phyloP scores from a whole-genome alignment of 1,140 invertebrate genomes.

The Aphaenogaster floridana region DNA sequence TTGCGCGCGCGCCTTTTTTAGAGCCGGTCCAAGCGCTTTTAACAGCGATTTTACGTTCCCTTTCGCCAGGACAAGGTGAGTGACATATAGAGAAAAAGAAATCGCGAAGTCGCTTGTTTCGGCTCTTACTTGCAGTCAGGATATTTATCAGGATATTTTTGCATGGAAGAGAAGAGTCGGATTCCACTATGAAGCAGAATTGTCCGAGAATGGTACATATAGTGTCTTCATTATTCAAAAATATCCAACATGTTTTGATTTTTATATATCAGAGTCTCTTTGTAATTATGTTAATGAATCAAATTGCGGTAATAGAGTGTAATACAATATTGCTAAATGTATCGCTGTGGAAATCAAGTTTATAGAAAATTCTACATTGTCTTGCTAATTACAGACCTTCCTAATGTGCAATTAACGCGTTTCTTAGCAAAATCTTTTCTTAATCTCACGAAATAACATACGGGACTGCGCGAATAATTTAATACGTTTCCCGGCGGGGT shows the following conservation, averaged over 20 bases:
- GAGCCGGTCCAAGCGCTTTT: slow-evolving; percentile 31
- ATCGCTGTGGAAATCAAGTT: slow-evolving; percentile 3
- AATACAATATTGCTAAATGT: neutral
- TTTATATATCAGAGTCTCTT: neutral
- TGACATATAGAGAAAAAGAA: slow-evolving; percentile 46
- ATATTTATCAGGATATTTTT: neutral
- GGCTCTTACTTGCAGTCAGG: neutral
- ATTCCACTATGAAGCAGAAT: neutral
- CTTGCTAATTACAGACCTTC: slow-evolving; percentile 24
- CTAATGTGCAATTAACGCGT: slow-evolving; percentile 7
- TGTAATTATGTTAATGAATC: neutral
- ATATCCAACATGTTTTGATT: neutral
- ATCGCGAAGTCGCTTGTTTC: neutral
- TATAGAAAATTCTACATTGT: slow-evolving; percentile 18
- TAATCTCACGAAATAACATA: slow-evolving; percentile 15
- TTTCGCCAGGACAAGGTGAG: slow-evolving; percentile 32
- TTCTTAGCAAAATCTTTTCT: slow-evolving; percentile 8
- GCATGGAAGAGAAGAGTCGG: neutral
- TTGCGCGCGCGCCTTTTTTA: slow-evolving; percentile 44
- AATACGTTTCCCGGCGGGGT: neutral
- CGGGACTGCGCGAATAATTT: slow-evolving; percentile 20
- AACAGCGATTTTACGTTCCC: slow-evolving; percentile 45
- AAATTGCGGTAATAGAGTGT: neutral
- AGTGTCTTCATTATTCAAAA: neutral
- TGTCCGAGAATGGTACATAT: neutral